Conservation (phyloP, 2,113 vertebrate genomes). For the Pedionomus torquatus region DNA sequence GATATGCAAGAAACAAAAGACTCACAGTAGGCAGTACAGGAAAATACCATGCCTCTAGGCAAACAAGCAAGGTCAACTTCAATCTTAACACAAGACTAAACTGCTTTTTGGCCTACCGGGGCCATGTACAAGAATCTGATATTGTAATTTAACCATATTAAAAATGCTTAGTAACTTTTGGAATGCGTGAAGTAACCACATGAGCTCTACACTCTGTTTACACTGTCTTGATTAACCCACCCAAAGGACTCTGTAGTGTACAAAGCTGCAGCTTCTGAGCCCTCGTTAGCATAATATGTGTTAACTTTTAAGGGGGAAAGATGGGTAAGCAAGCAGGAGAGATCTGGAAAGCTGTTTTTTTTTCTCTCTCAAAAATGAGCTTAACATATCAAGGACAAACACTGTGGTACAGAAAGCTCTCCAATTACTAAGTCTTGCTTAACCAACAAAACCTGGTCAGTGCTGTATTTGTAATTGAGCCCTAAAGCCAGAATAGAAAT, state of each 20-base stretch:
- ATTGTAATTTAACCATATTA: neutral
- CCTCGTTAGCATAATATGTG: neutral
- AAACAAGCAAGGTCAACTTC: neutral
- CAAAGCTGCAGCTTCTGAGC: neutral
- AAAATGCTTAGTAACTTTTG: neutral
- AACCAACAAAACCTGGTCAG: neutral
- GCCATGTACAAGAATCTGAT: neutral
- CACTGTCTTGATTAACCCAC: neutral
- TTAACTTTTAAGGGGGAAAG: neutral
- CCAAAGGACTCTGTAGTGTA: neutral
- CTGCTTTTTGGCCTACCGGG: neutral
- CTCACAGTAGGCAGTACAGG: neutral
- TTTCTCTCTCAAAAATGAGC: neutral
- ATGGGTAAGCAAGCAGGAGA: neutral
- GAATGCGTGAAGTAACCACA: neutral
- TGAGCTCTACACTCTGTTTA: neutral
- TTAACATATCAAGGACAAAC: neutral
- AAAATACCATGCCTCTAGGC: neutral
- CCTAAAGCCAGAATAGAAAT: neutral
- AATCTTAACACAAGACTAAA: neutral
- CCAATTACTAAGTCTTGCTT: neutral
- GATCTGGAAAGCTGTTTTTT: neutral
- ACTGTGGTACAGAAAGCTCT: neutral
- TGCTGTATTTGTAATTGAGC: neutral
- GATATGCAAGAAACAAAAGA: neutral